Conservation (phyloP, 2,113 vertebrate genomes). For the Chelonoidis abingdonii region DNA sequence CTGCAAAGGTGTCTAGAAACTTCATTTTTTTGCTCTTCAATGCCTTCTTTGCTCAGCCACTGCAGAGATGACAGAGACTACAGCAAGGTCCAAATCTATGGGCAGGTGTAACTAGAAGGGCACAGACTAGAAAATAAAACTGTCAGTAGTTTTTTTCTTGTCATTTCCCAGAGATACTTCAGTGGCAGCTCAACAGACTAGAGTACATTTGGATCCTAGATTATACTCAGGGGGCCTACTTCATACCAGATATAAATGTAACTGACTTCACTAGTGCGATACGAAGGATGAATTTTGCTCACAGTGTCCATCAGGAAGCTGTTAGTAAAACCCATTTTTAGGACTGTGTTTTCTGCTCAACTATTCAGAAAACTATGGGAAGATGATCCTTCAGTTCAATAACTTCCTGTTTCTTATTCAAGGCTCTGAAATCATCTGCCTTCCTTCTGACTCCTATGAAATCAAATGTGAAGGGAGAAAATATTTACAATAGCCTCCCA, state of each 20-base stretch:
- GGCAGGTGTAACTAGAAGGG: not conserved
- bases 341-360: constrained; percentile 42
- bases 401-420: not conserved
- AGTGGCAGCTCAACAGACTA: not conserved
- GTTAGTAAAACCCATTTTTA: constrained; percentile 44
- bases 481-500: not conserved
- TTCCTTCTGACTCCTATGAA: not conserved
- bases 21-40: not conserved
- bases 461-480: not conserved
- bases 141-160: not conserved
- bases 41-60: not conserved
- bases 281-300: not conserved
- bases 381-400: not conserved
- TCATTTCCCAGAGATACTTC: not conserved
- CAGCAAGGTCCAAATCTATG: constrained; percentile 31
- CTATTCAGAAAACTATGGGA: constrained; percentile 19
- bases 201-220: not conserved
- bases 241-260: not conserved
- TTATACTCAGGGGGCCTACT: not conserved
- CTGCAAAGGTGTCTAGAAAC: constrained; percentile 3
- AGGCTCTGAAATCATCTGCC: not conserved
- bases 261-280: not conserved
- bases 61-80: constrained; percentile 36
- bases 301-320: constrained; percentile 1
- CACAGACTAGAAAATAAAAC: constrained; percentile 34